These are phyloP conservation scores for Perccottus glenii DNA, from an alignment of 2,113 vertebrate genomes.

Conservation along the genomic window DNA sequence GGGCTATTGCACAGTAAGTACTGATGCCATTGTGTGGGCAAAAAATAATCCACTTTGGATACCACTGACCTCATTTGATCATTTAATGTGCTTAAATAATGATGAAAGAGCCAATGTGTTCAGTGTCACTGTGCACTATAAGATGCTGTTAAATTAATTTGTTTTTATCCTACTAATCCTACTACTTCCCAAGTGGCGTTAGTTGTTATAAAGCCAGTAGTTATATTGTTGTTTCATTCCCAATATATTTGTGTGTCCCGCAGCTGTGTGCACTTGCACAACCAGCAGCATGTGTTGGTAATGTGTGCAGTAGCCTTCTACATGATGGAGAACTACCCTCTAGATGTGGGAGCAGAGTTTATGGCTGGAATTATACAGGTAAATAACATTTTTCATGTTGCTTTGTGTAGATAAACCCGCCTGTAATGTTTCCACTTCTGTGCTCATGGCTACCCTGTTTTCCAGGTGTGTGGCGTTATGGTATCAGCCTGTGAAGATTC, in stretches of 20 bases:
- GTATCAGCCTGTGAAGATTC: slow-evolving; percentile 93
- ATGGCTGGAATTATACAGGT: slow-evolving; percentile 93
- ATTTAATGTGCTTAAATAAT: slow-evolving; percentile 26
- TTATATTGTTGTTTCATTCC: not conserved
- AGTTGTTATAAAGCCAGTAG: no score
- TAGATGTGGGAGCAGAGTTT: slow-evolving; percentile 95
- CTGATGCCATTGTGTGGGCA: not conserved
- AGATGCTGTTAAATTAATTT: slow-evolving; percentile 16
- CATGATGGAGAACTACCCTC: slow-evolving; percentile 97
- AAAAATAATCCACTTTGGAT: slow-evolving; percentile 7
- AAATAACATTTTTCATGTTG: not conserved
- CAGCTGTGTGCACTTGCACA: slow-evolving; percentile 93
- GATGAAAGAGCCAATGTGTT: slow-evolving; percentile 8
- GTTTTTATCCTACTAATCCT: slow-evolving; percentile 21
- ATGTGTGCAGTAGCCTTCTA: slow-evolving; percentile 98
- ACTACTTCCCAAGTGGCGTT: no score
- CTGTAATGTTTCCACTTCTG: not conserved
- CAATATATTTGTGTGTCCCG: slow-evolving; percentile 37
- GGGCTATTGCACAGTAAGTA: slow-evolving; percentile 89
- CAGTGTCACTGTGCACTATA: slow-evolving; percentile 17
- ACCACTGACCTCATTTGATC: slow-evolving; percentile 13
- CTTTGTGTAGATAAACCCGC: no score
- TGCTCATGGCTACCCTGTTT: not conserved
- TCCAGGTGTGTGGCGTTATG: slow-evolving; percentile 93
- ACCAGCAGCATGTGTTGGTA: slow-evolving; percentile 96